Base-by-base conservation (phyloP, 2,888 invertebrate genomes). In the Plagodis dolabraria region DNA sequence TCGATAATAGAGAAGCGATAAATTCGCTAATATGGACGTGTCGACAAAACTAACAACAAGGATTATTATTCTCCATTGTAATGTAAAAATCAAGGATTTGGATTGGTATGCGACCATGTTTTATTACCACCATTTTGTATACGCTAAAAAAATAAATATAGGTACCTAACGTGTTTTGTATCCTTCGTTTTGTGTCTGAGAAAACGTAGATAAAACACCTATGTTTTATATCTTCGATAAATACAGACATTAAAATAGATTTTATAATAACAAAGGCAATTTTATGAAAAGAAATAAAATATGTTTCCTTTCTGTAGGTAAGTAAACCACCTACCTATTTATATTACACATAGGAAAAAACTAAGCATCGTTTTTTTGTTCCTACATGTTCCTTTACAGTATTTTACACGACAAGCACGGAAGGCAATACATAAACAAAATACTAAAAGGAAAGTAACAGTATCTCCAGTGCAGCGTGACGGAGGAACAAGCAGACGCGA, bases 1-100 rank as follows among this genome's bases (percentile, higher is more conserved):
- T 70, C 67, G 62, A 74, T 82, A 82, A 78, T 75, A 74, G 75
- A 66, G n/a, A 47, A 67, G 74, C 78, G 67, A 87, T 89, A 89
- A 87, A 87, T 87, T 86, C 69, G 75, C 75, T 62, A 72, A 77
- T 80, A 76, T 76, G 75, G 75, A 86, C 84, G 81, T 87, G 89
- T 87, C 82, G 83, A 82, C 83, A 80, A 76, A 80, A 76, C 81
- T 85, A 80, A 85, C 80, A 79, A 76, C 71, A 68, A 60, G 83
- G 86, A 86, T 89, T 86, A 86, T 71, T 61, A 63, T 60, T 49
- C 51, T 48, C 53, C 54, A 68, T 68, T 65, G 64, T 56, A 57
- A 66, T 65, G 63, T 60, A 58, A 62, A 63, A 63, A 48, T 62
- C 12, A 42, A 53, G 55, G 53, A 70, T 63, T 64, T 59, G 47